Base-by-base conservation (phyloP, 1,140 invertebrate genomes). In the Doryteuthis pealeii region DNA sequence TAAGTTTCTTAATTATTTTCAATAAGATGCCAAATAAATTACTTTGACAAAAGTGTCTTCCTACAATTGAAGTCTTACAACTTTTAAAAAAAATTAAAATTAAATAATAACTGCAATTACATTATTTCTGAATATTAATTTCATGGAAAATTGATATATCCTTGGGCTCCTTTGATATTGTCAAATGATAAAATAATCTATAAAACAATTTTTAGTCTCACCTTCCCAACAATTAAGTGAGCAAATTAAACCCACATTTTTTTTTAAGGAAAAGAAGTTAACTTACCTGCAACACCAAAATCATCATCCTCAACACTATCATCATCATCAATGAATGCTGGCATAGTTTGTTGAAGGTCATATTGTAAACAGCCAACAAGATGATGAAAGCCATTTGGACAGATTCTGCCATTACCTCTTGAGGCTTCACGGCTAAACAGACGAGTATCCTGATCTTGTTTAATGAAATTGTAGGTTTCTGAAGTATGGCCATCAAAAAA, bases 401-500 rank as follows among this genome's bases (percentile, higher is more conserved):
- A 31, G 94, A 93, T 77, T 97, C 95, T 0, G 95, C 94, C 31
- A 99, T 86, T 30, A 96, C 92, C 81, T 98, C 96, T 88, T 98
- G 96, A 0, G n/a, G 95, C 94, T 81, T 83, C 83, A n/a, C 75
- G 71, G 70, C 82, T 83, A 76, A 82, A 83, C 2, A 77, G 80
- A 35, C 80, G 77, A 0, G 95, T 94, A 62, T 98, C 96, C 68
- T 95, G 90, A 88, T 99, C 97, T 78, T 93, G 96, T 86, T 99
- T 98, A 3, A 98, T 89, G 89, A 99, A 98, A 88, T 99, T 95
- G 18, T 98, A 88, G 35, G 98, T 89, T 88, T 99, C 97, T 14
- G 95, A 97, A 0, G 95, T 92, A 86, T 99, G 1, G 96, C 96
- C 89, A 99, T 92, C 97, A 97, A 99, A 82, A 98, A 96, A 0